Conservation (phyloP, 2,797 vertebrate genomes). For the Vireo griseus region DNA sequence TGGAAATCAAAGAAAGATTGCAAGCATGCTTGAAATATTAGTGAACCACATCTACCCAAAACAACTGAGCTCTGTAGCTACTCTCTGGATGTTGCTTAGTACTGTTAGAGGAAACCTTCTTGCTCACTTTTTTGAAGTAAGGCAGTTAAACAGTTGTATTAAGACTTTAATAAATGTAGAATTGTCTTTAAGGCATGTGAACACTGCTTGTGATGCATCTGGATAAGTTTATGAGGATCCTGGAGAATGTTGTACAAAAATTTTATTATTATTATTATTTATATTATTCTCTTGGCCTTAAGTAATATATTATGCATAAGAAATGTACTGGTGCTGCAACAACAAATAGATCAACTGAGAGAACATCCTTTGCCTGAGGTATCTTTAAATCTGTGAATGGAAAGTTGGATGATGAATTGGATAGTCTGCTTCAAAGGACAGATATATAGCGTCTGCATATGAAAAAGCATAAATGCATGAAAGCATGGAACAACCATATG, state of each 20-base stretch:
- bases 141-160: neutral
- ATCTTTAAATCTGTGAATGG: slow-evolving; percentile 5
- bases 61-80: neutral
- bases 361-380: slow-evolving; percentile 36
- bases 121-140: neutral
- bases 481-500: neutral
- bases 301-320: slow-evolving; percentile 19
- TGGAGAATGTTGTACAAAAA: neutral
- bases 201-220: neutral
- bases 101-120: neutral
- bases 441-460: slow-evolving; percentile 53
- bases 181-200: neutral
- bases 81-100: neutral
- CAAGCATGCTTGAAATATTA: neutral
- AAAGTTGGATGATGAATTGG: slow-evolving; percentile 56
- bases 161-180: neutral
- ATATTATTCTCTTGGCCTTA: neutral
- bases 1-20: neutral
- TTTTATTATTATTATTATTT: neutral
- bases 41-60: neutral
- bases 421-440: slow-evolving; percentile 44
- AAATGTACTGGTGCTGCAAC: neutral
- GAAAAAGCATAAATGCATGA: slow-evolving; percentile 24
- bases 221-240: neutral
- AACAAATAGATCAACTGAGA: slow-evolving; percentile 29